These are phyloP conservation scores for Chrysolina oricalcia DNA, from an alignment of 2,888 invertebrate species.

Conservation along the genomic window DNA sequence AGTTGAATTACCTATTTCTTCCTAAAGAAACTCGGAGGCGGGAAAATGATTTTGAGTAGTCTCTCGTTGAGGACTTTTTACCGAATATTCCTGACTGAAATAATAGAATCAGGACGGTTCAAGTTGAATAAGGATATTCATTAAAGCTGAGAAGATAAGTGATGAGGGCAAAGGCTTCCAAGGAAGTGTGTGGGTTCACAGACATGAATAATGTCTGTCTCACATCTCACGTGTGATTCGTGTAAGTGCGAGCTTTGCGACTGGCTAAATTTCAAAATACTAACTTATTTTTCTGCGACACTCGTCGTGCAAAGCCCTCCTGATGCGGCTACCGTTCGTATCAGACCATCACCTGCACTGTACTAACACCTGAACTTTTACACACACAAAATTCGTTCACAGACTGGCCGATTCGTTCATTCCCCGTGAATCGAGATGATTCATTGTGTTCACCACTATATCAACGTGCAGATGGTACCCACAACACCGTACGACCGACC, in stretches of 20 bases:
- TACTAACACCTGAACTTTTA: conserved; percentile 22
- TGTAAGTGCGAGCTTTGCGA: conserved; percentile 1
- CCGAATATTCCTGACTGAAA: neutral
- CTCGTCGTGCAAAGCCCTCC: conserved; percentile 4
- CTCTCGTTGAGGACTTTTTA: neutral
- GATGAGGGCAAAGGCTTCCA: neutral
- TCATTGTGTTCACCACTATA: conserved; percentile 24
- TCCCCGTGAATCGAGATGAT: conserved; percentile 23
- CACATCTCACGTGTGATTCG: neutral
- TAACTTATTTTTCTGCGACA: conserved; percentile 21
- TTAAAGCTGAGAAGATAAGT: conserved; percentile 9
- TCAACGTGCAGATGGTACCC: conserved; percentile 26
- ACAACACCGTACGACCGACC: conserved; percentile 24
- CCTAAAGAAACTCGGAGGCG: neutral
- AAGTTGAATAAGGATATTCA: neutral
- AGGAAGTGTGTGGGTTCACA: conserved; percentile 12
- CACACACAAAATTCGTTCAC: conserved; percentile 20
- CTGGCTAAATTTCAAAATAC: conserved; percentile 11
- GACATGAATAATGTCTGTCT: conserved; percentile 13
- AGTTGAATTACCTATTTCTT: neutral
- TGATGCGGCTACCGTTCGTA: neutral
- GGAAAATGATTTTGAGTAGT: conserved; percentile 3
- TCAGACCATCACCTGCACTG: conserved; percentile 19
- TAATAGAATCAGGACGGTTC: neutral
- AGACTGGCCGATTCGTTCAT: conserved; percentile 15